A percentile compares a stretch with the other conserved stretches of the same genome.
These are phyloP conservation scores for Hydractinia echinata DNA, from an alignment of 30 jellyfish, hydroid and myxozoan genomes.

Conservation along the genomic window DNA sequence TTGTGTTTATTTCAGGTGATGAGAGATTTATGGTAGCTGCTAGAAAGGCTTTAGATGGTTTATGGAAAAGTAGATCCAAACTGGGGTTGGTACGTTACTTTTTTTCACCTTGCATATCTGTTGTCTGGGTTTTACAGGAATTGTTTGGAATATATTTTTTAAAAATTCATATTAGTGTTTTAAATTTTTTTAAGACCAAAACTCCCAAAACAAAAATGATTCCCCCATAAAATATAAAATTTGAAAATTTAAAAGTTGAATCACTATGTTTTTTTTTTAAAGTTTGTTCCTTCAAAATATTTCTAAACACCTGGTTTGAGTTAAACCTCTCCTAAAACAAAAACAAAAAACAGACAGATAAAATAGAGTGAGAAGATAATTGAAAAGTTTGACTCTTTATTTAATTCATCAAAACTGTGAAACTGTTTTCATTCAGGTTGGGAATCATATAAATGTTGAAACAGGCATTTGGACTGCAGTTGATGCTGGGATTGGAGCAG, in stretches of 20 bases:
- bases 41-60: constrained; percentile 67
- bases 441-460: constrained; percentile 76
- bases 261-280: too few species aligned
- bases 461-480: constrained; percentile 82
- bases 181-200: neutral
- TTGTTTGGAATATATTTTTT: neutral
- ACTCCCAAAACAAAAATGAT: neutral
- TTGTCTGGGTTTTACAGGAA: neutral
- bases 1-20: constrained; percentile 49
- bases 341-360: too few species aligned
- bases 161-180: neutral
- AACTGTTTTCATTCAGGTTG: constrained; percentile 39
- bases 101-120: neutral
- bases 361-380: too few species aligned
- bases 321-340: too few species aligned
- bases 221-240: too few species aligned
- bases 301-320: too few species aligned
- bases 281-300: too few species aligned
- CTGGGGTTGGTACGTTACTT: constrained; percentile 53
- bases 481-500: constrained; percentile 96
- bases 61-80: constrained; percentile 56
- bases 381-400: too few species aligned
- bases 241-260: too few species aligned
- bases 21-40: constrained; percentile 66
- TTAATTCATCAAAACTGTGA: too few species aligned